These are phyloP conservation scores for Dryomyza anilis DNA, from an alignment of 2,888 invertebrate genomes.

Conservation along the genomic window DNA sequence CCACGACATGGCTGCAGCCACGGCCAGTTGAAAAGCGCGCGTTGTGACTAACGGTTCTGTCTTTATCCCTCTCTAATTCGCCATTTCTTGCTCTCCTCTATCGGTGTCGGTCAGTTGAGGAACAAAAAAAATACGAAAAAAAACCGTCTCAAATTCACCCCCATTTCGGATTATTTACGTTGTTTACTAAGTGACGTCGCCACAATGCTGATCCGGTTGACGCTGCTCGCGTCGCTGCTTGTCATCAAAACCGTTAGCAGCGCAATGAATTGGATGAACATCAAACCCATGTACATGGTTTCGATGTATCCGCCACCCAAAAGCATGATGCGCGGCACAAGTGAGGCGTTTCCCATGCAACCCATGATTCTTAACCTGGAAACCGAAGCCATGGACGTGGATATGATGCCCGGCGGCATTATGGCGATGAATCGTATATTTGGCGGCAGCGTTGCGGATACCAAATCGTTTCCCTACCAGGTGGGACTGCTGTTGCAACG, in stretches of 20 bases:
- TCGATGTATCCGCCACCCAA: conserved; percentile 51
- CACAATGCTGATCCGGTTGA: conserved; percentile 6
- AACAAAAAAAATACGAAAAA: not conserved
- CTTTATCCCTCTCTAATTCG: no score
- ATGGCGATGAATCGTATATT: conserved; percentile 59
- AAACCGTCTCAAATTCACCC: not conserved
- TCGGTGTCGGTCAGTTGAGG: not conserved
- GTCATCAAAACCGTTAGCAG: conserved; percentile 25
- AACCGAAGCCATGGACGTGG: conserved; percentile 48
- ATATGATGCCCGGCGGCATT: conserved; percentile 48
- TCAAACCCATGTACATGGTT: conserved; percentile 58
- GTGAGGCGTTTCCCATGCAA: conserved; percentile 26
- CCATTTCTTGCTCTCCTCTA: no score
- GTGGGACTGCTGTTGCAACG: conserved; percentile 55
- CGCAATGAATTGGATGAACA: conserved; percentile 54
- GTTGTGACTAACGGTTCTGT: conserved; percentile 4
- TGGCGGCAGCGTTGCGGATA: conserved; percentile 54
- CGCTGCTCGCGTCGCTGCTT: conserved; percentile 22
- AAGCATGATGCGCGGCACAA: conserved; percentile 33
- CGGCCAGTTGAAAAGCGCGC: conserved; percentile 20
- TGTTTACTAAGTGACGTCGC: not conserved
- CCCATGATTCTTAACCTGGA: conserved; percentile 53
- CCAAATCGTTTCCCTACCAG: conserved; percentile 56
- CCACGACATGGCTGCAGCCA: not conserved
- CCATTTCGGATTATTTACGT: not conserved